Evolutionary conservation across 1,140 invertebrate species (phyloP), one percentile per base, ranked within the genome.

Genomic region (Procambarus clarkii): DNA sequence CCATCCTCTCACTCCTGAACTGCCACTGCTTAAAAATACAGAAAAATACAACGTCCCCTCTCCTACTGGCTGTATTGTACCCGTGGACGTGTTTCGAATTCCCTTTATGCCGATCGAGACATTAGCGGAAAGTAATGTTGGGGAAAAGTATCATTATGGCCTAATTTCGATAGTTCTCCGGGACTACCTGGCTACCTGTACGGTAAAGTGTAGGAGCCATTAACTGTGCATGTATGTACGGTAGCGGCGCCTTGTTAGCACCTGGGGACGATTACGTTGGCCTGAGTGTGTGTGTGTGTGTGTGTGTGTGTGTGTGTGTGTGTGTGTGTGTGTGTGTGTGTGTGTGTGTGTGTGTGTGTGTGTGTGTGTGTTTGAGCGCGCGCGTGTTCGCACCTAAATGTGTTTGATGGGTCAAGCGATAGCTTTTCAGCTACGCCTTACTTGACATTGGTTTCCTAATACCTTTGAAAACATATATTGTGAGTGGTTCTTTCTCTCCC

Each of bases 161-260:
- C 69, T 74, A 74, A 74, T 74, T 74, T 74, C 69, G 69, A 74
- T 74, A 74, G 69, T 74, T 34, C n/a, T 54, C 24, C n/a, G 24
- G n/a, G 69, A 34, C 69, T 74, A 34, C 64, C 11, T 4, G 9
- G 11, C 64, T 69, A 69, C 24, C 69, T 24, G 69, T 11, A 74
- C 11, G 69, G 24, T 74, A 74, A 24, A 74, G n/a, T 21, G 5
- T 34, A 34, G 21, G n/a, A 24, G 5, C 24, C 24, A 34, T 74
- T 74, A 34, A 74, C 1, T 74, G 5, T 34, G 5, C 8, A 34
- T 11, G n/a, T 34, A 74, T 21, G 69, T 34, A 74, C 7, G 24
- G 5, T 24, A 34, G 3, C 24, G 5, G n/a, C 0, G 69, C 4
- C 69, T 64, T 64, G 21, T 21, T 64, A 8, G 7, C 69, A 74